Evolutionary conservation across 2,113 vertebrate genomes (phyloP).

Genomic region (Notarius lentiginosus): DNA sequence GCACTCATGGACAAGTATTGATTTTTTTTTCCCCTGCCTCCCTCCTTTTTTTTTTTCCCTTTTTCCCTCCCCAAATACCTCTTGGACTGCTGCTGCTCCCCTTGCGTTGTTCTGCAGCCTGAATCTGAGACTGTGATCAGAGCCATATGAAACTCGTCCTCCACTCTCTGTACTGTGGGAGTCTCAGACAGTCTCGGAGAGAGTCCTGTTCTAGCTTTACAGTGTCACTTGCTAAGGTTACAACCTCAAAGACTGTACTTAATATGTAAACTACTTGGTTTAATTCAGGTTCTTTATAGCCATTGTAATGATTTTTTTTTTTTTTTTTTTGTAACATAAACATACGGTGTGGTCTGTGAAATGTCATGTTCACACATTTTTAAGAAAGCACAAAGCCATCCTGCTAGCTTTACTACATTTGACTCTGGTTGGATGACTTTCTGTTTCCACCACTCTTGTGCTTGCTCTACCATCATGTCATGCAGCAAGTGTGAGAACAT

Average conservation of each 20-base stretch:
- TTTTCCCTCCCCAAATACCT: not conserved
- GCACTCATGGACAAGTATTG: slow-evolving; percentile 17
- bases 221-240: slow-evolving; percentile 7
- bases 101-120: slow-evolving; percentile 9
- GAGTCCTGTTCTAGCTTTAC: slow-evolving; percentile 29
- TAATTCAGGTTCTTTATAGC: slow-evolving; percentile 22
- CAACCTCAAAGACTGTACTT: slow-evolving; percentile 2
- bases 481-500: slow-evolving; percentile 12
- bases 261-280: slow-evolving; percentile 8
- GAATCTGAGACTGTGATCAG: slow-evolving; percentile 37
- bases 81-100: slow-evolving; percentile 17
- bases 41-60: too few relatives aligned
- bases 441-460: not conserved
- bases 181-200: slow-evolving; percentile 6
- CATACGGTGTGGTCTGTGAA: not conserved
- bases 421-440: not conserved
- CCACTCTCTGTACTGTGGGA: slow-evolving; percentile 4
- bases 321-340: not conserved
- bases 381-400: slow-evolving; percentile 8
- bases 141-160: slow-evolving; percentile 35
- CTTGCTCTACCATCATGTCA: not conserved
- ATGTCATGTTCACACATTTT: slow-evolving; percentile 29
- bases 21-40: not conserved
- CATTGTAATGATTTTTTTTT: not conserved
- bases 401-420: not conserved